These are phyloP conservation scores for Muricea muricata DNA, from an alignment of 92 coral and sea anemone genomes.

Conservation along the genomic window DNA sequence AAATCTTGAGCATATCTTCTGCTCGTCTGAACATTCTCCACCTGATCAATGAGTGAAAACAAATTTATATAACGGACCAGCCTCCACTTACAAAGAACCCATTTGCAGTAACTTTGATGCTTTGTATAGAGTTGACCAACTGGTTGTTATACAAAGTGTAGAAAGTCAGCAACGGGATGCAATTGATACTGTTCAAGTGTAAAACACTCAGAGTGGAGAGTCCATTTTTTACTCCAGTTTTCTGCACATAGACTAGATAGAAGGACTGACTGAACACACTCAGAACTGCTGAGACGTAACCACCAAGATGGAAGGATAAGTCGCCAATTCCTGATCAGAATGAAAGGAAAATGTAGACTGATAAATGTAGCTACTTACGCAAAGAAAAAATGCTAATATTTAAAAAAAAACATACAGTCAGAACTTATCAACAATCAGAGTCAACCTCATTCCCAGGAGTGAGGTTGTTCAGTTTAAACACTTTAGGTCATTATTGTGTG, in stretches of 20 bases:
- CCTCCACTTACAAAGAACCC: conserved; percentile 58
- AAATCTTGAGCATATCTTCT: no score
- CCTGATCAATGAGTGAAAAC: no score
- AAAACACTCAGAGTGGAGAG: conserved; percentile 78
- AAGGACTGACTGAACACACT: conserved; percentile 90
- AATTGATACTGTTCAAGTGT: conserved; percentile 85
- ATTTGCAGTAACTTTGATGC: conserved; percentile 46
- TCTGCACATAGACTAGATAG: conserved; percentile 86
- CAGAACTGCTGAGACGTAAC: conserved; percentile 80
- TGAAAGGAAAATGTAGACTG: conserved; percentile 15
- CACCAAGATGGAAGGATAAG: conserved; percentile 69
- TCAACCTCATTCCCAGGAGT: no score
- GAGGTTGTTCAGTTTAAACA: no score
- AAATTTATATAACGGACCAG: no score
- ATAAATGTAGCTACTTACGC: not conserved
- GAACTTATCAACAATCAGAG: no score
- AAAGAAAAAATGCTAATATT: not conserved
- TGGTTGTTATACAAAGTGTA: conserved; percentile 69
- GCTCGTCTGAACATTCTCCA: no score
- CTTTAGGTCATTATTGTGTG: no score
- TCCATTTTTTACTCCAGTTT: conserved; percentile 82
- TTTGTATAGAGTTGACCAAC: conserved; percentile 54
- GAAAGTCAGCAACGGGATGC: conserved; percentile 74
- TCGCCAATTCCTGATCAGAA: conserved; percentile 79
- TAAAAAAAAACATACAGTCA: no score